These are phyloP conservation scores for Semotilus atromaculatus DNA, from an alignment of 2,797 vertebrate species.

Conservation along the genomic window DNA sequence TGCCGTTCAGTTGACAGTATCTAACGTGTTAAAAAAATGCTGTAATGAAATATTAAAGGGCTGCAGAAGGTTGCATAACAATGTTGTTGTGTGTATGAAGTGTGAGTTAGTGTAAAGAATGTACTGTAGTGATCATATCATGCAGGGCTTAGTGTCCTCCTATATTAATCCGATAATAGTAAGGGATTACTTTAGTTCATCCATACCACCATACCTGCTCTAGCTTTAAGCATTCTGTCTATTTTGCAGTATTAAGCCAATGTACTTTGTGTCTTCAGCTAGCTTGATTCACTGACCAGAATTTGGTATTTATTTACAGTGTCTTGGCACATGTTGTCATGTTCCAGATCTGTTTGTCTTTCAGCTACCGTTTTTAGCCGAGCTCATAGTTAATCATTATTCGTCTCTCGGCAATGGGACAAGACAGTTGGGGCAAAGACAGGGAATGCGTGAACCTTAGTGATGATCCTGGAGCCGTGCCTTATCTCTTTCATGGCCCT, in stretches of 20 bases:
- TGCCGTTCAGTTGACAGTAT: neutral
- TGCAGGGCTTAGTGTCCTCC: neutral
- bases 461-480: neutral
- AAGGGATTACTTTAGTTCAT: conserved; percentile 14
- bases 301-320: neutral
- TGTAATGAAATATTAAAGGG: neutral
- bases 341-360: conserved; percentile 14
- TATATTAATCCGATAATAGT: neutral
- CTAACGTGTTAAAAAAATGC: neutral
- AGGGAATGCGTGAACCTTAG: conserved; percentile 27
- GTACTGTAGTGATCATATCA: conserved; percentile 8
- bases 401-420: conserved; percentile 46
- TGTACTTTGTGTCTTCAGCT: neutral
- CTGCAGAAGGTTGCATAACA: neutral
- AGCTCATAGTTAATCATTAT: conserved; percentile 58
- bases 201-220: neutral
- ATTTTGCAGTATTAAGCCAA: too few species aligned
- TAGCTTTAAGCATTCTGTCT: neutral
- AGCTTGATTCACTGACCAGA: neutral
- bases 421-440: conserved; percentile 23
- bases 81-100: neutral
- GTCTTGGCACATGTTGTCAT: neutral
- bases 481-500: neutral
- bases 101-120: conserved; percentile 13
- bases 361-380: conserved; percentile 1